Base-by-base conservation (phyloP, 2,113 vertebrate genomes). In the Lichenostomus cassidix region DNA sequence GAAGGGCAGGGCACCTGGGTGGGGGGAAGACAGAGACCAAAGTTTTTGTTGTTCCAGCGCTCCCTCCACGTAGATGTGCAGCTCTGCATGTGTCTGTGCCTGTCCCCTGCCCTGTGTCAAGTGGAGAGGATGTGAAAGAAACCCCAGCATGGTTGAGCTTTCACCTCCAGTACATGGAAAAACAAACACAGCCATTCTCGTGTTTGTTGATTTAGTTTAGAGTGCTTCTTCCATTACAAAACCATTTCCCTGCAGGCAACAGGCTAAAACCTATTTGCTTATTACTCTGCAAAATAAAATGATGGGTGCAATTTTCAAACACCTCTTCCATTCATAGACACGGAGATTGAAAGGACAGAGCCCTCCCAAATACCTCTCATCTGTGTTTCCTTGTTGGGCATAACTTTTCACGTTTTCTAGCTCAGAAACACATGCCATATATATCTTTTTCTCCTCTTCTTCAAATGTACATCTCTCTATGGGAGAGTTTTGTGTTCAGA, bases 201-300 rank as follows among this genome's bases (percentile, higher is more conserved):
- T 94, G 92, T 96, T 95, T 96, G 86, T 96, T 93, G 95, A 95
- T 95, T 96, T 87, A 97, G 76, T 59, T 89, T 80, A 65, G 92
- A 95, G 92, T 62, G 78, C 95, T 96, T 95, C 96, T 96, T 96
- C 95, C 94, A 95, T 97, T 96, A 95, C 94, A 97, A 96, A 97
- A 78, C 92, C 94, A 94, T 94, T 94, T 97, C 91, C 95, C 96
- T 90, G 71, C 92, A 93, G 96, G 95, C 95, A 56, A 92, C 18
- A 28, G 90, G 84, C 88, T 96, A 74, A 97, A 94, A 86, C 87
- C 74, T 95, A 93, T 94, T 92, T 96, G 87, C 81, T 90, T 96
- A 96, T 94, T 95, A 71, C 86, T 92, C 94, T 91, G 86, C 73
- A 94, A 84, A 95, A 97, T 86, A 96, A 95, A 95, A 94, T 68